Percentiles rank a stretch among this genome's conserved stretches.
Conservation (phyloP, 2,888 invertebrate species). For the Oligia latruncula region DNA sequence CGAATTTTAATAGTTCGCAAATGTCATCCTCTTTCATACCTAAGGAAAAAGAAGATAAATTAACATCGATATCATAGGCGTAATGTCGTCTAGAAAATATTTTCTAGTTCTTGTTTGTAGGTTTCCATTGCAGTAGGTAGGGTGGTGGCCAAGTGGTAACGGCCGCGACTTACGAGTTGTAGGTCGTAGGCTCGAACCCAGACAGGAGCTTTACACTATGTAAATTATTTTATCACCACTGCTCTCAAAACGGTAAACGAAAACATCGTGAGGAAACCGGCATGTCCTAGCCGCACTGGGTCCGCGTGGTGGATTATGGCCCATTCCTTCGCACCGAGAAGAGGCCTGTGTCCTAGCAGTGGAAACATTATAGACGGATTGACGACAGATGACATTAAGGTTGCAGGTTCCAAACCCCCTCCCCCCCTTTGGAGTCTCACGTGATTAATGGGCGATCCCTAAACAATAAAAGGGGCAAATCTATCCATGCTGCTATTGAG, state of each 20-base stretch:
- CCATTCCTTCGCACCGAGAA: too few species aligned
- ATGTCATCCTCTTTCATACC: conserved; percentile 97
- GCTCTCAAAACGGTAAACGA: neutral
- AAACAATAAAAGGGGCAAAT: neutral
- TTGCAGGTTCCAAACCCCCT: too few species aligned
- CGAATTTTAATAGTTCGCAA: conserved; percentile 97
- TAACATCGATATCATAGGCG: neutral
- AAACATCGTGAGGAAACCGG: neutral
- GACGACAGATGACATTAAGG: too few species aligned
- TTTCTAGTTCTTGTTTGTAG: neutral
- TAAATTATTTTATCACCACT: neutral
- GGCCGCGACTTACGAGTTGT: neutral
- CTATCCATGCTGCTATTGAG: neutral
- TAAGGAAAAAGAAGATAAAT: conserved; percentile 69
- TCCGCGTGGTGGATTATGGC: too few species aligned
- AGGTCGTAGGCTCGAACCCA: neutral
- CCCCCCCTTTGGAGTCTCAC: too few species aligned
- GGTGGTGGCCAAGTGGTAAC: neutral
- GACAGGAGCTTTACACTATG: neutral
- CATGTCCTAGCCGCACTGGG: too few species aligned
- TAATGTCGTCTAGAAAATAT: neutral
- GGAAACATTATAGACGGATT: too few species aligned
- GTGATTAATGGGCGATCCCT: too few species aligned
- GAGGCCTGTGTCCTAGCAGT: too few species aligned
- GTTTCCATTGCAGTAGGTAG: neutral